Conservation (phyloP, 2,113 vertebrate species). For the Bombycilla garrulus region DNA sequence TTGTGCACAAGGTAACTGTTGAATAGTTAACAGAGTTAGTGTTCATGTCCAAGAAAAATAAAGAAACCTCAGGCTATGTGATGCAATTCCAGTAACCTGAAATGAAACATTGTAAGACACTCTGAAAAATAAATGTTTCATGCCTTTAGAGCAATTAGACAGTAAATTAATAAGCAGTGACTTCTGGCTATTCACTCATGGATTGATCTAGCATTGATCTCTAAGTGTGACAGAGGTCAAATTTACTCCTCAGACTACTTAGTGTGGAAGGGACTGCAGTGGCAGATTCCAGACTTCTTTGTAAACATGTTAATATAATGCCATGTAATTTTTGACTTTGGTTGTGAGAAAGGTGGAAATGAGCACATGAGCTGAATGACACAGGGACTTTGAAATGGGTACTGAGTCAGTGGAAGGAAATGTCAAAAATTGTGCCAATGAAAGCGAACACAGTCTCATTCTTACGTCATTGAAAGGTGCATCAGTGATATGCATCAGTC, state of each 20-base stretch:
- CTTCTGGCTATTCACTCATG: background rate
- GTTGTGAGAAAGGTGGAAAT: background rate
- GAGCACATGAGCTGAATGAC: background rate
- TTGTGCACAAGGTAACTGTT: background rate
- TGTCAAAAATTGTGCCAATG: background rate
- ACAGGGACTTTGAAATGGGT: background rate
- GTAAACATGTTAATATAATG: background rate
- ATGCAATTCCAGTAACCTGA: background rate
- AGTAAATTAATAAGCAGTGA: background rate
- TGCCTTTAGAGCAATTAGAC: background rate
- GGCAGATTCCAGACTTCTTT: background rate
- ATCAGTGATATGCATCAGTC: background rate
- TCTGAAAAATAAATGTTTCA: background rate
- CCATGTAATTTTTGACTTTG: background rate
- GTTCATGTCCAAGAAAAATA: background rate
- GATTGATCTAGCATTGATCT: background rate
- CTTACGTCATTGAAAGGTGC: fast-evolving
- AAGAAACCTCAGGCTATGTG: background rate
- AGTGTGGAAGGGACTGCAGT: background rate
- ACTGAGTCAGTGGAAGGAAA: background rate
- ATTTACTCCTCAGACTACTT: background rate
- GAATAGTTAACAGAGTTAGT: background rate
- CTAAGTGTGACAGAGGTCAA: background rate
- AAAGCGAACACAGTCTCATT: background rate
- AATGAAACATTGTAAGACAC: background rate